These are phyloP conservation scores for Crocuta crocuta DNA, from an alignment of 2,113 vertebrate genomes.

Conservation along the genomic window DNA sequence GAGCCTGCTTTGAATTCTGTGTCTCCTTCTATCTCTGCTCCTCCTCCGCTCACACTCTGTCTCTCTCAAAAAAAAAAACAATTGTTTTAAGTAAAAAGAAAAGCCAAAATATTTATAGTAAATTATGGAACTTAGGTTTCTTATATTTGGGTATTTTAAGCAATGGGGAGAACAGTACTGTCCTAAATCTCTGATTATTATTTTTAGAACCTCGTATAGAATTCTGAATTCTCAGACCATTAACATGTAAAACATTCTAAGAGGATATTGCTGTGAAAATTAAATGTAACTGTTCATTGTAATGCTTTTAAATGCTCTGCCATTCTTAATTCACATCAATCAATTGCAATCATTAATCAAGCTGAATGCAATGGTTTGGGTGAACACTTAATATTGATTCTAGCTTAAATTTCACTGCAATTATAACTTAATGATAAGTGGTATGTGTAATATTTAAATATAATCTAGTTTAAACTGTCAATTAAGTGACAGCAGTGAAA, in stretches of 20 bases:
- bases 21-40: too few species aligned
- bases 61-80: too few species aligned
- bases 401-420: slow-evolving; percentile 79
- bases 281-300: slow-evolving; percentile 62
- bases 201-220: not conserved
- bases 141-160: slow-evolving; percentile 32
- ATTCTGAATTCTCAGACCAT: not conserved
- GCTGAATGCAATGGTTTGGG: slow-evolving; percentile 50
- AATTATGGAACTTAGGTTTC: not conserved
- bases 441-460: slow-evolving; percentile 75
- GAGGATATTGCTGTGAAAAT: slow-evolving; percentile 61
- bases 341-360: slow-evolving; percentile 74
- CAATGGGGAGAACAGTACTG: not conserved
- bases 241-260: slow-evolving; percentile 42
- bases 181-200: not conserved
- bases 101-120: slow-evolving; percentile 1
- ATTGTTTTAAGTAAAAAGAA: not conserved
- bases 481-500: slow-evolving; percentile 46
- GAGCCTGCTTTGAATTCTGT: too few species aligned
- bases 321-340: slow-evolving; percentile 79
- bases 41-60: too few species aligned
- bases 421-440: slow-evolving; percentile 73
- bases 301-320: slow-evolving; percentile 70
- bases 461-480: slow-evolving; percentile 73
- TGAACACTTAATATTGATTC: slow-evolving; percentile 61